These are phyloP conservation scores for Apogon talboti DNA, from an alignment of 2,797 vertebrate species.

Conservation along the genomic window DNA sequence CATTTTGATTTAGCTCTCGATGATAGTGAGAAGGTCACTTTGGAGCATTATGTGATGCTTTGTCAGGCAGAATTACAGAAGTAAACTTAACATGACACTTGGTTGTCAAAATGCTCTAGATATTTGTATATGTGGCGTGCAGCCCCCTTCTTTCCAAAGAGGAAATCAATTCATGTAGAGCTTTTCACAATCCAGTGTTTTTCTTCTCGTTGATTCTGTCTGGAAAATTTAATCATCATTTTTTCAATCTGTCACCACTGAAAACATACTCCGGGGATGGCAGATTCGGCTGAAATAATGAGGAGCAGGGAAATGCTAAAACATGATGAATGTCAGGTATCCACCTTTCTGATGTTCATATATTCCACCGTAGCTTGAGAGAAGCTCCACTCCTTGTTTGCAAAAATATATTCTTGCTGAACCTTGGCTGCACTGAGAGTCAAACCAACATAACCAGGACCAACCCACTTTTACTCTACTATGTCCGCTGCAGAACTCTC, in stretches of 20 bases:
- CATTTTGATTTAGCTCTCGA: not conserved
- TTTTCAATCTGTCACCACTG: conserved; percentile 34
- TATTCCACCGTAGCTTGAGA: conserved; percentile 10
- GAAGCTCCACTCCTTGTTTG: conserved; percentile 15
- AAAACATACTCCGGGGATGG: conserved; percentile 21
- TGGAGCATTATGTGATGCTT: not conserved
- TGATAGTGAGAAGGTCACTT: conserved; percentile 7
- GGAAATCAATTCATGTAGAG: conserved; percentile 20
- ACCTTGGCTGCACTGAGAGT: conserved; percentile 7
- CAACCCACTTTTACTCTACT: not conserved
- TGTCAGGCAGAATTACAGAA: conserved; percentile 5
- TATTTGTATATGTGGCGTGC: conserved; percentile 5
- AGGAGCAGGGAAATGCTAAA: conserved; percentile 45
- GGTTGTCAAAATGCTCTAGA: conserved; percentile 5
- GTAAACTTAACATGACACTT: conserved; percentile 7
- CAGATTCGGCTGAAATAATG: conserved; percentile 49
- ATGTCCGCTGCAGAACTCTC: conserved; percentile 3
- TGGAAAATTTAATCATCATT: conserved; percentile 39
- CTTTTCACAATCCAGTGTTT: conserved; percentile 5
- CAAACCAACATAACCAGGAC: conserved; percentile 19
- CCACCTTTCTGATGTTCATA: conserved; percentile 16
- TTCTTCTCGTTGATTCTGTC: conserved; percentile 29
- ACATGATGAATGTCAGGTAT: conserved; percentile 40
- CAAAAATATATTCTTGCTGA: conserved; percentile 16
- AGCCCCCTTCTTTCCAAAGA: not conserved